phyloP scores from a whole-genome alignment of 2,797 vertebrate species.

The Gambelia wislizenii region DNA sequence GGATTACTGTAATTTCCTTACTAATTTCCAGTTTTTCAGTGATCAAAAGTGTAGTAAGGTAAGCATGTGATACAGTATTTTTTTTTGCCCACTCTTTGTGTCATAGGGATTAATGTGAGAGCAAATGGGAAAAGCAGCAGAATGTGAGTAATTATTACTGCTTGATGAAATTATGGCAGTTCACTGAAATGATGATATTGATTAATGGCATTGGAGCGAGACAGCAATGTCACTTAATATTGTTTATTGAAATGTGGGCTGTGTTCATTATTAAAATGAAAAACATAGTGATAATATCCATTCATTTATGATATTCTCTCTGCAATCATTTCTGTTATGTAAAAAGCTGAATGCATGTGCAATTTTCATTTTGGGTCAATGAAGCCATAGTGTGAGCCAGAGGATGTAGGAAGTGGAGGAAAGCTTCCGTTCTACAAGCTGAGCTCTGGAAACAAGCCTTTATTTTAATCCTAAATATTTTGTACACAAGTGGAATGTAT shows the following conservation, averaged over 20 bases:
- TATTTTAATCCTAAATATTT: background rate
- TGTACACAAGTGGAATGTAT: background rate
- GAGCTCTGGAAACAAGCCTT: background rate
- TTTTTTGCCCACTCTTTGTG: background rate
- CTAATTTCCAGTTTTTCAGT: background rate
- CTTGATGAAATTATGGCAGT: constrained; percentile 15
- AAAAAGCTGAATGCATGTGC: background rate
- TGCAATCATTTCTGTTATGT: background rate
- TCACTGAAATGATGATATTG: background rate
- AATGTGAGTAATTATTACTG: constrained; percentile 6
- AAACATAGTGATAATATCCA: background rate
- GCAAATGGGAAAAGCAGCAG: constrained; percentile 8
- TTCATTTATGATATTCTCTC: background rate
- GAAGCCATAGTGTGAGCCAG: background rate
- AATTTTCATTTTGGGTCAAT: background rate
- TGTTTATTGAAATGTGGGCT: background rate
- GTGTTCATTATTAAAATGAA: constrained; percentile 7
- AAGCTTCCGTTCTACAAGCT: too few species aligned
- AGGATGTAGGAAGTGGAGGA: background rate
- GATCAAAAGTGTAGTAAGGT: background rate
- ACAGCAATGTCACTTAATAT: background rate
- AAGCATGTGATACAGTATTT: background rate
- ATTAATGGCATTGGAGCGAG: background rate
- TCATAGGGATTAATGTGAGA: constrained; percentile 4
- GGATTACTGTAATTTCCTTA: background rate